Base-by-base conservation (phyloP, 1,140 invertebrate genomes). In the Lysiphlebus fabarum region DNA sequence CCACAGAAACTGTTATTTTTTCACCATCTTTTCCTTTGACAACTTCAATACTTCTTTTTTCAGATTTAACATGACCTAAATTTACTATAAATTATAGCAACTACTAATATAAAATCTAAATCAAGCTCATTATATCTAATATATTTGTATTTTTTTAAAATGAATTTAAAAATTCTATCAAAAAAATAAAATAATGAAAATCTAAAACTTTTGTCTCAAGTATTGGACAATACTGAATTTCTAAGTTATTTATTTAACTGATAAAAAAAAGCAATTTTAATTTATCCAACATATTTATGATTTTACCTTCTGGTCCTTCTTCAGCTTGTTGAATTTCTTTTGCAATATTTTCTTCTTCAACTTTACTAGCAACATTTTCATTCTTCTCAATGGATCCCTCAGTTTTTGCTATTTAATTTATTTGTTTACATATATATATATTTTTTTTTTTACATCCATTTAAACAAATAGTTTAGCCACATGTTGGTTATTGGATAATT, bases 1-100 rank as follows among this genome's bases (percentile, higher is more conserved):
- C 84, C 65, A 83, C 80, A 65, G 84, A 84, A 70, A 85, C 84
- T 51, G 84, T 82, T 61, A 85, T 82, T 63, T 83, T 86, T 62
- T 83, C 83, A 65, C 82, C 84, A 53, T 81, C 78, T 47, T 78
- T 77, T 60, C 79, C 81, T 64, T 81, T 80, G 63, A 68, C 61
- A 61, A 78, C 78, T 81, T 84, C 82, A 76, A 84, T 67, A 77
- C 82, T 75, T 76, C 72, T 83, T 82, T 83, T 85, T 79, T 78
- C 74, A 71, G 82, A 73, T 73, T 80, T 78, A 66, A 70, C 67
- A 54, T 63, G 69, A 78, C 79, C 80, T 82, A 70, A 74, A 79
- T 79, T 74, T 60, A 74, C 73, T 70, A 26, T 26, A 71, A 75
- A 74, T 68, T 69, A 58, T 67, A 65, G 61, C 65, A 72, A 73